phyloP scores from a whole-genome alignment of 2,797 vertebrate genomes.

The Phyllotis vaccarum region DNA sequence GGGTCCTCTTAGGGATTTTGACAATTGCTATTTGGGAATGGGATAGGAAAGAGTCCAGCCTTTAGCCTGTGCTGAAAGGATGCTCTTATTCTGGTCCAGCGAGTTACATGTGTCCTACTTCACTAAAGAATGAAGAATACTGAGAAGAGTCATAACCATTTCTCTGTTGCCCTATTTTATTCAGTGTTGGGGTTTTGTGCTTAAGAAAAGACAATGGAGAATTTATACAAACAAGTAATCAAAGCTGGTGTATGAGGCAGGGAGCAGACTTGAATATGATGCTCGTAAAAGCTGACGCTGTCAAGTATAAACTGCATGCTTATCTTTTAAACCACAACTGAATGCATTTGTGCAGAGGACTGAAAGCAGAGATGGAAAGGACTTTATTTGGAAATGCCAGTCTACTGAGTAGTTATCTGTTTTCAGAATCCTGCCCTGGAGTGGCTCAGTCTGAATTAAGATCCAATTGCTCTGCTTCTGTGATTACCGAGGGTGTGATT shows the following conservation, averaged over 20 bases:
- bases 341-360: background rate
- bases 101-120: background rate
- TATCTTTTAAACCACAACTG: background rate
- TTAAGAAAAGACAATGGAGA: background rate
- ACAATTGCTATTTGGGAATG: background rate
- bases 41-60: background rate
- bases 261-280: background rate
- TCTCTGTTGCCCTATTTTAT: background rate
- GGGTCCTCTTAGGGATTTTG: slow-evolving; percentile 10
- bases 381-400: background rate
- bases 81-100: background rate
- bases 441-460: background rate
- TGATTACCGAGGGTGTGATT: background rate
- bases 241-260: background rate
- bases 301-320: background rate
- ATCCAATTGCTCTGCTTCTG: background rate
- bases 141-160: background rate
- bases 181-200: background rate
- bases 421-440: background rate
- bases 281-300: background rate
- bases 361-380: background rate
- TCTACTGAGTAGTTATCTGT: background rate
- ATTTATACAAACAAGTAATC: background rate
- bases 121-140: background rate
- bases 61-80: background rate